Base-by-base conservation (phyloP, 2,888 invertebrate species). In the Thera britannica region DNA sequence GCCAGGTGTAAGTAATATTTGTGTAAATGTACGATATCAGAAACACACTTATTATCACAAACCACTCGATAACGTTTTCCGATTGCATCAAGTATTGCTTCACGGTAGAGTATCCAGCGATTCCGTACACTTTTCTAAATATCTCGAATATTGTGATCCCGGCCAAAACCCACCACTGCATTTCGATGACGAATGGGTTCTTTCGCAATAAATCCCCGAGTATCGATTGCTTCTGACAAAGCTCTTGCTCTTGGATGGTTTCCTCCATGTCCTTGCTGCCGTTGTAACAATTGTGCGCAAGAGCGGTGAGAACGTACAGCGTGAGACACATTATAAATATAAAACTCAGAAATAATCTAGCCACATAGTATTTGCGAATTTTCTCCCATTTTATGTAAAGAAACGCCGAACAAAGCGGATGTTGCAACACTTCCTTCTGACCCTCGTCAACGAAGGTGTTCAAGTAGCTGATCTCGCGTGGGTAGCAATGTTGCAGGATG, bases 381-480 rank as follows among this genome's bases (percentile, higher is more conserved):
- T 98, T 97, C 79, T 97, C 97, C 98, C 98, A 98, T 84, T 98
- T 98, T 62, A 98, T 95, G 82, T 97, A 96, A 0, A 98, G 92
- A 83, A 98, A 98, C 0, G 98, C 97, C 7, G 98, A 97, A 84
- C 98, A 98, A 3, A 98, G 89, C 0, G 98, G 98, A 90, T 98
- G 98, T 62, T 97, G 94, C 2, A 98, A 88, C 51, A 98, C 96
- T 84, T 97, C 97, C 81, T 98, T 98, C 83, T 98, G 98, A 0
- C 98, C 97, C 86, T 97, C 97, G 76, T 97, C 97, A 0, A 98
- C 97, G 75, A 98, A 97, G 0, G 97, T 97, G 76, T 97, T 97
- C 70, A 98, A 90, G 82, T 97, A 97, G 77, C 97, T 97, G 65
- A 97, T 97, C 88, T 98, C 98, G 3, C 97, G 95, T 2, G 97